A percentile compares a stretch with the other conserved stretches of the same genome.
Conservation (phyloP, 2,888 invertebrate species). For the Asteroscopus sphinx region DNA sequence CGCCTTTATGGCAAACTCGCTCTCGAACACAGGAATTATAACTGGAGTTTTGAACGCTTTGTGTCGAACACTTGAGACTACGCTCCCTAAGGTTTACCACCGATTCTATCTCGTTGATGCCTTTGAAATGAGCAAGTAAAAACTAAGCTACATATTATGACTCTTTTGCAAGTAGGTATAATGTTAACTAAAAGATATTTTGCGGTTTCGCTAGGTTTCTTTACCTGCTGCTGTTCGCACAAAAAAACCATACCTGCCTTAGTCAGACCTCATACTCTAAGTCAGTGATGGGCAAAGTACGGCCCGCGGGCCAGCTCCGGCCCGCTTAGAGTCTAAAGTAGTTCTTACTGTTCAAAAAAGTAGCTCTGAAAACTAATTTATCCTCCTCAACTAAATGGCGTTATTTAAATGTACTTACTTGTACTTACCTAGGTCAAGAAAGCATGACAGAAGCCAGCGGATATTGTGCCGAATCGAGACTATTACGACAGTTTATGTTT, state of each 20-base stretch:
- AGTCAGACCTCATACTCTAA: too few relatives aligned
- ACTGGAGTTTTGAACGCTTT: constrained; percentile 61
- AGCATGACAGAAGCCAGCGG: constrained; percentile 62
- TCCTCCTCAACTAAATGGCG: constrained; percentile 6
- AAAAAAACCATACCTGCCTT: too few relatives aligned
- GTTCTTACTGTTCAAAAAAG: background rate
- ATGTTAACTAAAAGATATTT: constrained; percentile 1
- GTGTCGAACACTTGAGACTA: constrained; percentile 53
- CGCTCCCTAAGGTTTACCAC: constrained; percentile 46
- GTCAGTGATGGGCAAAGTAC: too few relatives aligned
- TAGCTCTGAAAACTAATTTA: constrained; percentile 5
- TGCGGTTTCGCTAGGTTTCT: too few relatives aligned
- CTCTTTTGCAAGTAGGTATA: too few relatives aligned
- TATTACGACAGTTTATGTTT: constrained; percentile 57
- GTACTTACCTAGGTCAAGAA: constrained; percentile 66
- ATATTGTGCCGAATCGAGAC: constrained; percentile 51
- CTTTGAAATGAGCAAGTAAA: constrained; percentile 14
- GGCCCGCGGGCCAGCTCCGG: too few relatives aligned
- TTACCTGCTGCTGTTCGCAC: too few relatives aligned
- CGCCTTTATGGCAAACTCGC: constrained; percentile 60
- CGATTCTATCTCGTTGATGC: constrained; percentile 32
- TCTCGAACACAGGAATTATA: too few relatives aligned
- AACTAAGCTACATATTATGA: background rate
- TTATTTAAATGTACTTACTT: constrained; percentile 19
- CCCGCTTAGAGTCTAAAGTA: too few relatives aligned